These are phyloP conservation scores for Paratilapia polleni DNA, from an alignment of 2,113 vertebrate species.

Conservation along the genomic window DNA sequence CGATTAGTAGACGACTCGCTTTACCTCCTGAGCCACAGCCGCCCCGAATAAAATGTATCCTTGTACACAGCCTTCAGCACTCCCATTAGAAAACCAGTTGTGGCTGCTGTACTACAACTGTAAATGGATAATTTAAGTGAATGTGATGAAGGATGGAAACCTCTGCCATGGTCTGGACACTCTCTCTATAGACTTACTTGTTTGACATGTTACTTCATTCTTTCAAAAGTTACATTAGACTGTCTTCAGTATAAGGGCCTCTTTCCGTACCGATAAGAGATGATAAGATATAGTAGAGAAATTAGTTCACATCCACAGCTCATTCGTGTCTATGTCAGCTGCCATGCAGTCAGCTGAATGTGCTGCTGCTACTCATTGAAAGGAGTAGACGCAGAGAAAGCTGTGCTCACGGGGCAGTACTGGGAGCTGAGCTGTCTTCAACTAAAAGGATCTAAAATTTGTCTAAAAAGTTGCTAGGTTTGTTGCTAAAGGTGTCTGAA, in stretches of 20 bases:
- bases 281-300: too few relatives aligned
- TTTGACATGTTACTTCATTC: neutral
- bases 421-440: neutral
- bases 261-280: neutral
- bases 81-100: neutral
- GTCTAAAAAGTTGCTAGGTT: neutral
- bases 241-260: neutral
- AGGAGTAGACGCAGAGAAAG: neutral
- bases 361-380: neutral
- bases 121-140: conserved; percentile 11
- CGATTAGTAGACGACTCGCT: too few relatives aligned
- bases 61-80: neutral
- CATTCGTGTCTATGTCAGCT: neutral
- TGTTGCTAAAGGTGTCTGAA: neutral
- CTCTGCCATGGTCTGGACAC: neutral
- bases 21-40: too few relatives aligned
- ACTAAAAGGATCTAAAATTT: rapidly evolving
- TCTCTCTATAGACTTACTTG: neutral
- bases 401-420: neutral
- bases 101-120: neutral
- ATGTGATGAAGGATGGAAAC: conserved; percentile 24
- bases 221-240: neutral
- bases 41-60: rapidly evolving
- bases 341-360: neutral
- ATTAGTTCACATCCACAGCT: neutral